A percentile compares a stretch with the other conserved stretches of the same genome.
Evolutionary conservation across 2,888 invertebrate species (phyloP).

Genomic region (Smittia sp.): DNA sequence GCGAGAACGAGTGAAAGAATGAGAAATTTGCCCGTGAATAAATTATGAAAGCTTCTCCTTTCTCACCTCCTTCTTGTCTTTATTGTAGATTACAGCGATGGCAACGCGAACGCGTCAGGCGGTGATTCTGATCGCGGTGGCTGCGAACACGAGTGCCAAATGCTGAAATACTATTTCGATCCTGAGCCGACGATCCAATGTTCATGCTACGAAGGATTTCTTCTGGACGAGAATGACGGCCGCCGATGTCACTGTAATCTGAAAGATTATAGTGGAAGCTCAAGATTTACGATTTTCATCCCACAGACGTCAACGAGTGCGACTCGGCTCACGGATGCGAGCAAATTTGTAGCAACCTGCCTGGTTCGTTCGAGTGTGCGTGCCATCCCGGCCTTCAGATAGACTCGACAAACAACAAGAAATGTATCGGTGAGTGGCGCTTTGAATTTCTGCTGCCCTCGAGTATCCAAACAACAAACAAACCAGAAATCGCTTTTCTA

Average conservation of each 20-base stretch:
- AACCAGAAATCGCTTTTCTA: background rate
- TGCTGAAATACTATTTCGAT: slow-evolving; percentile 51
- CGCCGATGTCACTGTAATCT: slow-evolving; percentile 50
- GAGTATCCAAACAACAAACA: background rate
- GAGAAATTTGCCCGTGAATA: slow-evolving; percentile 31
- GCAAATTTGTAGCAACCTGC: slow-evolving; percentile 58
- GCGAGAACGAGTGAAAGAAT: background rate
- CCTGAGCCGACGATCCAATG: slow-evolving; percentile 50
- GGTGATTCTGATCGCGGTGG: slow-evolving; percentile 52
- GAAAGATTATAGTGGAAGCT: too few species aligned
- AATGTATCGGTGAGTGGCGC: slow-evolving; percentile 55
- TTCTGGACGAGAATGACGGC: slow-evolving; percentile 53
- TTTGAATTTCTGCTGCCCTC: background rate
- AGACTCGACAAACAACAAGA: slow-evolving; percentile 51
- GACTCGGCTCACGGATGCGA: slow-evolving; percentile 57
- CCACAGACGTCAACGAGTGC: slow-evolving; percentile 61
- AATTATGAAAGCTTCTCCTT: slow-evolving; percentile 23
- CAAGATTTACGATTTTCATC: too few species aligned
- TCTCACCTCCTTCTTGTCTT: background rate
- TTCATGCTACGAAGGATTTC: slow-evolving; percentile 53
- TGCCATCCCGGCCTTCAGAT: slow-evolving; percentile 58
- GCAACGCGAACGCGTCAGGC: slow-evolving; percentile 32
- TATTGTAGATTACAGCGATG: slow-evolving; percentile 34
- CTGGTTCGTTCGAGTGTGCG: slow-evolving; percentile 59
- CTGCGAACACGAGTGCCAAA: slow-evolving; percentile 56